Base-by-base conservation (phyloP, 2,113 vertebrate genomes). In the Dendropsophus ebraccatus region DNA sequence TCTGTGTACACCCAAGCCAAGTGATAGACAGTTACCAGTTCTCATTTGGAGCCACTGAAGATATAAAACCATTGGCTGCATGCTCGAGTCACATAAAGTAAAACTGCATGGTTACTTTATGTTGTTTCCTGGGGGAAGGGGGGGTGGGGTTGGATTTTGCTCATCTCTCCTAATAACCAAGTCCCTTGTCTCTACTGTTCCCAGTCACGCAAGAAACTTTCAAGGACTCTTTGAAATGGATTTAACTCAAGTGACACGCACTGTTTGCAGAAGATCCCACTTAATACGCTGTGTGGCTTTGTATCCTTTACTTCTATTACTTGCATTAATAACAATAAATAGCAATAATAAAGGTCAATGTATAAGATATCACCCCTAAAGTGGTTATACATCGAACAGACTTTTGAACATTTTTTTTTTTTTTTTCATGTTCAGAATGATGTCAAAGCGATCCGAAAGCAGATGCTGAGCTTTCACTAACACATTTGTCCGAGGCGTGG, bases 401-500 rank as follows among this genome's bases (percentile, higher is more conserved):
- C 92, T 88, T 89, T 90, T 89, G 89, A 90, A 88, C 88, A 35
- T 90, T 91, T 87, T 90, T 69, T 91, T 87, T 90, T 69, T 91
- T 90, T 89, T 90, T 90, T 89, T 89, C 89, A 88, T 60, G 87
- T 94, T 88, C 89, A 91, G 89, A 87, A 88, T 90, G 92, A 88
- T 86, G 91, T 92, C 91, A 92, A 90, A 90, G 91, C 89, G 87
- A 89, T 88, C 90, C 90, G 91, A 91, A 92, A 90, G 92, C 93
- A 94, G 92, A 95, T 93, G 93, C 89, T 54, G 89, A 88, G 88
- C 88, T 92, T 92, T 91, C 91, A 90, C 83, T 90, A 88, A 87
- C 90, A 90, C 91, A 89, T 91, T 91, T 92, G 90, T 92, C 89
- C 93, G 90, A 91, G 91, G 90, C 88, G 88, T 87, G 89, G 90